Base-by-base conservation (phyloP, 2,888 invertebrate species). In the Cactoblastis cactorum region DNA sequence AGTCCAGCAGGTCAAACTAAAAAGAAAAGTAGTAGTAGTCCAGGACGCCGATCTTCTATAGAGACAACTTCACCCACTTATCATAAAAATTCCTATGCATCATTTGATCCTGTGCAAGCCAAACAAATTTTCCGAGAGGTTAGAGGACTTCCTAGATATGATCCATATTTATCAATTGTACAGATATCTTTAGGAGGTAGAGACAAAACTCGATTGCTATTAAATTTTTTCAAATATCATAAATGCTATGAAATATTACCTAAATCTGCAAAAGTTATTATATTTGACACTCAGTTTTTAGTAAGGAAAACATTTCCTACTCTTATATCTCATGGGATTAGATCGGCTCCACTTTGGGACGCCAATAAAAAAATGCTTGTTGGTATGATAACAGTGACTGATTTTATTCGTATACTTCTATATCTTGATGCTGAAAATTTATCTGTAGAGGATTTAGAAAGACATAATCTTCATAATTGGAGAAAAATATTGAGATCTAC, bases 201-300 rank as follows among this genome's bases (percentile, higher is more conserved):
- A 65, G 89, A 89, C 65, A 89, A 88, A 71, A 87, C 89, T 17
- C 76, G 85, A 58, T 74, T 89, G 19, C 68, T 89, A 57, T 71
- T 89, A 57, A 90, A 89, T 59, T 90, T 90, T 69, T 90, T 90
- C 61, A 89, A 83, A 63, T 90, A 87, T 65, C 89, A 89, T 61
- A 88, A 88, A 70, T 89, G 89, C 67, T 83, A 89, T 57, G 89
- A 89, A 75, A 88, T 89, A 49, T 71, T 89, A 60, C 89, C 89
- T 39, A 89, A 88, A 65, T 89, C 89, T 54, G 89, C 89, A 49
- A 89, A 89, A 77, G 84, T 89, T 34, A 89, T 89, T 51, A 88
- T 89, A 70, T 89, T 89, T 61, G 89, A 89, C 67, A 89, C 89
- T 28, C 83, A 87, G 62, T 89, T 89, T 70, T 78, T 79, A 59